Conservation (phyloP, 53 echinoderm and acorn worm genomes). For the Patiria pectinifera region DNA sequence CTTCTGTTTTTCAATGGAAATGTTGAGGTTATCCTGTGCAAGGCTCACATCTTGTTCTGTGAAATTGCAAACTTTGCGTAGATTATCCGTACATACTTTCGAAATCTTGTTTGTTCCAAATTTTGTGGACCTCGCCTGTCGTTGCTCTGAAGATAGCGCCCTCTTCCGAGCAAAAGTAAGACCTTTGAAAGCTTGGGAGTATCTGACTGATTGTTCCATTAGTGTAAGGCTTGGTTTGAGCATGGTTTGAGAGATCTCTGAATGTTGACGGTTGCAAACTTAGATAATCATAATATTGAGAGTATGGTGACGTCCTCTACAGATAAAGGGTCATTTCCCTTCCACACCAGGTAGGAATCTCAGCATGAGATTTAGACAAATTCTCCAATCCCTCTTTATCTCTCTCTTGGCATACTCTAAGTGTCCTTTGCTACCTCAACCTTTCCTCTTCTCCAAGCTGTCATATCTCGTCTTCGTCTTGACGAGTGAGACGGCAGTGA, state of each 20-base stretch:
- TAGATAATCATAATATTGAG: background rate
- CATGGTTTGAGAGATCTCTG: background rate
- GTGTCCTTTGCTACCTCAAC: background rate
- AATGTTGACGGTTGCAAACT: background rate
- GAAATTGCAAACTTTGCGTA: too few species aligned
- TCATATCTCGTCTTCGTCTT: conserved; percentile 18
- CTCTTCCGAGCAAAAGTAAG: background rate
- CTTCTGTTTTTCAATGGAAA: too few species aligned
- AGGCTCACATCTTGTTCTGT: too few species aligned
- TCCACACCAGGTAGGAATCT: background rate
- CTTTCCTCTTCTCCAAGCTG: background rate
- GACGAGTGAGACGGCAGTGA: conserved; percentile 32
- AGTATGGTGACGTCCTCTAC: conserved; percentile 1
- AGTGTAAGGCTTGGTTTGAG: background rate
- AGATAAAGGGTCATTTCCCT: background rate
- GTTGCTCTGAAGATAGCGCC: background rate
- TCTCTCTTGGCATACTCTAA: background rate
- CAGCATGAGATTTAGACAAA: background rate
- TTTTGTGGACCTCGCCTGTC: background rate
- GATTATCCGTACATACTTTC: too few species aligned
- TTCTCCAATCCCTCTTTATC: background rate
- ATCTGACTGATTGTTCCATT: background rate
- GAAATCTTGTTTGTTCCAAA: too few species aligned
- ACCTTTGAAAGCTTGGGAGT: background rate
- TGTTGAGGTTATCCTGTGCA: too few species aligned